Base-by-base conservation (phyloP, 2,113 vertebrate genomes). In the Silurus asotus region DNA sequence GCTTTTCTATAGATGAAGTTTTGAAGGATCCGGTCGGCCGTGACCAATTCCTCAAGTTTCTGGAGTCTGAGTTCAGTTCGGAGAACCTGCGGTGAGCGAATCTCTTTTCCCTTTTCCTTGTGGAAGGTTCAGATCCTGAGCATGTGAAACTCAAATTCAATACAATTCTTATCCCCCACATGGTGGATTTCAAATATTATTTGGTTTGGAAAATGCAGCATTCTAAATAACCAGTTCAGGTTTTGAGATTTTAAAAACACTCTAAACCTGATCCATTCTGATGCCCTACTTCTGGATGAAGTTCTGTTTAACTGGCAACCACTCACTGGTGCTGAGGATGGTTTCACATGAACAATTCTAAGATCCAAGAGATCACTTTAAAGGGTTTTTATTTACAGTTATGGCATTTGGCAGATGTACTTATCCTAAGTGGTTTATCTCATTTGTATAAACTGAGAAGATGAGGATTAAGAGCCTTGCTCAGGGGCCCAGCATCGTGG, bases 61-160 rank as follows among this genome's bases (percentile, higher is more conserved):
- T 99, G 89, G 98, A 99, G 93, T 99, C 98, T 0, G 98, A 99
- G 93, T 99, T 99, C 91, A 99, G 98, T 93, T 99, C 98, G 0
- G 98, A 99, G 95, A 99, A 99, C 92, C 95, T 99, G 93, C 96
- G 96, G 98, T 99, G 91, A 96, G 91, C 14, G 19, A 59, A 17
- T 8, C 25, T 10, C 62, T 49, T 62, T 67, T 53, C 62, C 62
- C 5, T 4, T 77, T 17, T 62, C 56, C 62, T 28, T 45, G 19
- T 20, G 37, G 51, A 6, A 67, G 8, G 15, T 53, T 81, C 23
- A 75, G 19, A 10, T 75, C 20, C 72, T n/a, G 48, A 53, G 19
- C 20, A 64, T 13, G 0, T 69, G 11, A 75, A 51, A 6, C 13
- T 55, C 23, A 76, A 2, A 15, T 51, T 72, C 20, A 49, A 49